A percentile compares a stretch with the other conserved stretches of the same genome.
Evolutionary conservation across 1,140 invertebrate genomes (phyloP).

Genomic region (Drosophila parabipectinata): DNA sequence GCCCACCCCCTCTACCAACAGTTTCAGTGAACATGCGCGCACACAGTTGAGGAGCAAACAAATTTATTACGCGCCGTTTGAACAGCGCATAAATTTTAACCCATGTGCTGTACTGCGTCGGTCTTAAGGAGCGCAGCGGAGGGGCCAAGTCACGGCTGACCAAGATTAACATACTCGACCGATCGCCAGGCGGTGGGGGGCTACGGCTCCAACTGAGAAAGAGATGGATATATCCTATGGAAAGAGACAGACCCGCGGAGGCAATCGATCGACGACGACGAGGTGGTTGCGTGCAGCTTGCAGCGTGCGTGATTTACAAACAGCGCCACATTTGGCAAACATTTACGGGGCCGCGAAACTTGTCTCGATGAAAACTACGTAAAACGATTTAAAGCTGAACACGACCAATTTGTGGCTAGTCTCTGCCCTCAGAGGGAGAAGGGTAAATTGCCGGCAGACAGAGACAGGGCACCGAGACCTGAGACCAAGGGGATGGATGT

Average conservation of each 20-base stretch:
- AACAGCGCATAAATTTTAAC: slow-evolving; percentile 79
- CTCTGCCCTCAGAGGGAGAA: slow-evolving; percentile 22
- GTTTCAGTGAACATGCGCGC: slow-evolving; percentile 80
- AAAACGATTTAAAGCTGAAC: slow-evolving; percentile 81
- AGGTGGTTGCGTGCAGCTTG: slow-evolving; percentile 58
- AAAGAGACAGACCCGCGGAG: slow-evolving; percentile 1
- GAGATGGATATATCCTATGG: slow-evolving; percentile 7
- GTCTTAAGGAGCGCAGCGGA: slow-evolving; percentile 2
- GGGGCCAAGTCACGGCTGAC: slow-evolving; percentile 52
- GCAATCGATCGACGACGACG: slow-evolving; percentile 62
- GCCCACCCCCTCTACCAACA: slow-evolving; percentile 17
- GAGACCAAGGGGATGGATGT: no score
- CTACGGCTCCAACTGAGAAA: slow-evolving; percentile 22
- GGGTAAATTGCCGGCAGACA: slow-evolving; percentile 7
- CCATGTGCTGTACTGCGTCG: slow-evolving; percentile 23
- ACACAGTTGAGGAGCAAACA: slow-evolving; percentile 82
- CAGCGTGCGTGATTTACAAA: slow-evolving; percentile 79
- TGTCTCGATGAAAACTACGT: slow-evolving; percentile 76
- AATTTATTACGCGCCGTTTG: slow-evolving; percentile 82
- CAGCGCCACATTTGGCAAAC: slow-evolving; percentile 80
- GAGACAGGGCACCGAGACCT: background rate
- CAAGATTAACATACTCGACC: slow-evolving; percentile 75
- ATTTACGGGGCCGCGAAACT: slow-evolving; percentile 65
- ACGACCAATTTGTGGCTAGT: slow-evolving; percentile 79
- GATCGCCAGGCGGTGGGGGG: slow-evolving; percentile 43